Base-by-base conservation (phyloP, 2,888 invertebrate genomes). In the Caenorhabditis angaria region DNA sequence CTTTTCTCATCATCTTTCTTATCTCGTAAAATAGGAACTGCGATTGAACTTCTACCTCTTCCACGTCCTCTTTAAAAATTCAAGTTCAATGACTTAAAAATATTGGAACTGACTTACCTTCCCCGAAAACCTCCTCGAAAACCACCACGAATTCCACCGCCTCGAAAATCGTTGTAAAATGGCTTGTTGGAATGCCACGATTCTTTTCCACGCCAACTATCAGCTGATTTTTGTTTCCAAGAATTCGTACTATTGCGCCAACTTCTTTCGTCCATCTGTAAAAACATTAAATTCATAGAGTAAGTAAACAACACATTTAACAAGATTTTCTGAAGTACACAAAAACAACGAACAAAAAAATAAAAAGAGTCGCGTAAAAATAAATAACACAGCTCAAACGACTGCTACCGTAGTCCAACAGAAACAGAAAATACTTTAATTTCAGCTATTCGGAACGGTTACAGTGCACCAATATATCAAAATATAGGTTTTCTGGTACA, bases 351-450 rank as follows among this genome's bases (percentile, higher is more conserved):
- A 56, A 29, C 55, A 32, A 29, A 32, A 32, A 5, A 8, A n/a
- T 18, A 6, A 32, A 29, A 32, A 56, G 12, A 32, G 18, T 18
- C 55, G 55, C 32, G 22, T 20, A 56, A 56, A 54, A 56, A 48
- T 56, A 64, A 64, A 27, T 61, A 35, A 55, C 70, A 70, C 70
- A 70, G 55, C 25, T 56, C 51, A 70, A 65, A 65, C 62, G 55
- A 66, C 29, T 70, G 70, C 55, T 61, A 70, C 70, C 61, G 70
- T 70, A 70, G 10, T n/a, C 55, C 54, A 3, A 28, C 35, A 54
- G 3, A 12, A 27, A 27, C 8, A 4, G 2, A 14, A 27, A 27
- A 27, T 54, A 18, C 5, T 24, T 25, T 25, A 27, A 54, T 27
- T 12, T 27, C 6, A 8, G 20, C 22, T 22, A 22, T 24, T 50